Percentiles rank a stretch among this genome's conserved stretches.
These are phyloP conservation scores for Anableps anableps DNA, from an alignment of 2,797 vertebrate genomes.

Conservation along the genomic window DNA sequence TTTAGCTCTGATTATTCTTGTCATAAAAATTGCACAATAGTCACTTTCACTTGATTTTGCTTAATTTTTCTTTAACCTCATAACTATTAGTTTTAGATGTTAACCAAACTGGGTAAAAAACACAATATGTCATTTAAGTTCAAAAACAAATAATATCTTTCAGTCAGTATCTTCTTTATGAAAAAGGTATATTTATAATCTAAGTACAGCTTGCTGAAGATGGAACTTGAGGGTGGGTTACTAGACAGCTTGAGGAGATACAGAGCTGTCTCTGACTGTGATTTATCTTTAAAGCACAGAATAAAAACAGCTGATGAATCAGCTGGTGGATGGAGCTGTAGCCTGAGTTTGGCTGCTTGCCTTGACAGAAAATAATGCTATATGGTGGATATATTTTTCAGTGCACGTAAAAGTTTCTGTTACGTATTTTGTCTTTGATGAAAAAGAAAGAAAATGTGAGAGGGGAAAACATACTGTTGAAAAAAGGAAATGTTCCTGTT, in stretches of 20 bases:
- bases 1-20: neutral
- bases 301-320: slow-evolving; percentile 3
- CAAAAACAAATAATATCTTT: neutral
- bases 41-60: neutral
- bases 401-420: too few relatives aligned
- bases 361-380: neutral
- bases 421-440: neutral
- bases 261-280: neutral
- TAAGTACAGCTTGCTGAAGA: neutral
- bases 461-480: neutral
- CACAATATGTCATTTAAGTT: neutral
- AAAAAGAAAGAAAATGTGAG: neutral
- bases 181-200: neutral
- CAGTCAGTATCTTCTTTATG: neutral
- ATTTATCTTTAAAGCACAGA: neutral
- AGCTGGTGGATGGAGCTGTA: slow-evolving; percentile 3
- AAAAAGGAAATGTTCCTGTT: neutral
- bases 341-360: neutral
- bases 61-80: neutral
- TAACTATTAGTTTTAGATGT: neutral
- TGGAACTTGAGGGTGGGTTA: neutral
- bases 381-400: neutral
- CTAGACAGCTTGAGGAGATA: slow-evolving; percentile 3
- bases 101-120: neutral
- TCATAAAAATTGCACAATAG: neutral